Evolutionary conservation across 1,140 invertebrate species (phyloP).

Genomic region (Drosophila seguyi): DNA sequence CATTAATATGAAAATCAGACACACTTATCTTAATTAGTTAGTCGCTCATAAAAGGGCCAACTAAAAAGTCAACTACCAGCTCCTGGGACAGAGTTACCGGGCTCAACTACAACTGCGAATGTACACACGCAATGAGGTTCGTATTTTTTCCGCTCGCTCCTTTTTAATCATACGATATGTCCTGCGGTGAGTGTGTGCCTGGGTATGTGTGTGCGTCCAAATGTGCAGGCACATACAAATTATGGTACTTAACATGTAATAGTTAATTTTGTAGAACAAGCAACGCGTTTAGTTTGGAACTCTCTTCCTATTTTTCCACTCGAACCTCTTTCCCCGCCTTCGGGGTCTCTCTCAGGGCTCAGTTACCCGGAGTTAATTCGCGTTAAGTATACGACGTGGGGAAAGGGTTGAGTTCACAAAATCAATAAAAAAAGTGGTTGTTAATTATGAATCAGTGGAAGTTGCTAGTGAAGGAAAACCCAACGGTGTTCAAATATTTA

Average conservation of each 20-base stretch:
- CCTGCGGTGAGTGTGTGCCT: constrained; percentile 5
- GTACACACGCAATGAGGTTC: constrained; percentile 25
- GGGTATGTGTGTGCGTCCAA: constrained; percentile 1
- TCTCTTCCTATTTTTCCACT: constrained; percentile 8
- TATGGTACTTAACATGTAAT: constrained; percentile 52
- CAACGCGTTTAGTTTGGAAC: constrained; percentile 39
- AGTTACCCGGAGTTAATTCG: constrained; percentile 32
- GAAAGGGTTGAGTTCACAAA: not conserved
- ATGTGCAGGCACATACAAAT: constrained; percentile 51
- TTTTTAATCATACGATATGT: constrained; percentile 40
- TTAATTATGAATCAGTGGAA: not conserved
- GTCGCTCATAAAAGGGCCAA: constrained; percentile 65
- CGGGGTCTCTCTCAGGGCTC: constrained; percentile 8
- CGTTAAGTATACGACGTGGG: constrained; percentile 39
- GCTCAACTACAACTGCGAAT: constrained; percentile 15
- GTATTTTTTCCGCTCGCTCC: constrained; percentile 1
- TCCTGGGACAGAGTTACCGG: constrained; percentile 23
- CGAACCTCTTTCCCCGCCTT: not conserved
- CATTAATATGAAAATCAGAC: constrained; percentile 84
- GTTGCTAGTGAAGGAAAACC: too few species aligned
- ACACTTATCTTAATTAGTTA: constrained; percentile 84
- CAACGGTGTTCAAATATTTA: not conserved
- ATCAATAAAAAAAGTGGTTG: not conserved
- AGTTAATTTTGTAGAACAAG: constrained; percentile 54
- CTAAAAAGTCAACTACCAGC: constrained; percentile 39